Evolutionary conservation across 2,113 vertebrate genomes (phyloP).

Genomic region (Marcusenius ussheri): DNA sequence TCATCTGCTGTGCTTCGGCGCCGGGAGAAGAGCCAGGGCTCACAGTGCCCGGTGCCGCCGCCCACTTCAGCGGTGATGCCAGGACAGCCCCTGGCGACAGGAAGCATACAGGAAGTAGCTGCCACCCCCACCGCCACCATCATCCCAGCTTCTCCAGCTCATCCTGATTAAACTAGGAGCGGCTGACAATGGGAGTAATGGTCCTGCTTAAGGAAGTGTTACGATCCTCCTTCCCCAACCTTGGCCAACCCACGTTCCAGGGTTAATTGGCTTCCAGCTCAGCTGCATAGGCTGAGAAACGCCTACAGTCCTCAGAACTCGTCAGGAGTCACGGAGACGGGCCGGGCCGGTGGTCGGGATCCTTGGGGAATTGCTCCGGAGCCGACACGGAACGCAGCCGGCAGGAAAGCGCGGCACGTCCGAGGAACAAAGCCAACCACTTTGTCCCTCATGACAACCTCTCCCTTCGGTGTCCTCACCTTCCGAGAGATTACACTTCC

Average conservation of each 20-base stretch:
- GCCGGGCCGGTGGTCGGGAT: not conserved
- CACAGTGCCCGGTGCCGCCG: not conserved
- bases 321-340: not conserved
- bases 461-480: slow-evolving; percentile 8
- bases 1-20: not conserved
- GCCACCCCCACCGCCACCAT: not conserved
- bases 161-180: not conserved
- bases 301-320: not conserved
- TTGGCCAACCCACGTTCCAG: not conserved
- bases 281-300: not conserved
- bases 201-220: not conserved
- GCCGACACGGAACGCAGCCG: not conserved
- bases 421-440: not conserved
- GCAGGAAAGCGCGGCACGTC: not conserved
- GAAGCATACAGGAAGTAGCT: slow-evolving; percentile 1
- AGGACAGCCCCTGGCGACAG: not conserved
- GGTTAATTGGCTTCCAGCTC: slow-evolving; percentile 1
- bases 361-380: not conserved
- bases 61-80: not conserved
- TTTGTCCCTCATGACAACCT: slow-evolving; percentile 4
- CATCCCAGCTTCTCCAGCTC: not conserved
- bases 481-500: slow-evolving; percentile 9
- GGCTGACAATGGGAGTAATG: not conserved
- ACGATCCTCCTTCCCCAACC: not conserved
- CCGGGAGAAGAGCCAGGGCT: not conserved